Evolutionary conservation across 2,113 vertebrate genomes (phyloP).

Genomic region (Oncorhynchus keta): DNA sequence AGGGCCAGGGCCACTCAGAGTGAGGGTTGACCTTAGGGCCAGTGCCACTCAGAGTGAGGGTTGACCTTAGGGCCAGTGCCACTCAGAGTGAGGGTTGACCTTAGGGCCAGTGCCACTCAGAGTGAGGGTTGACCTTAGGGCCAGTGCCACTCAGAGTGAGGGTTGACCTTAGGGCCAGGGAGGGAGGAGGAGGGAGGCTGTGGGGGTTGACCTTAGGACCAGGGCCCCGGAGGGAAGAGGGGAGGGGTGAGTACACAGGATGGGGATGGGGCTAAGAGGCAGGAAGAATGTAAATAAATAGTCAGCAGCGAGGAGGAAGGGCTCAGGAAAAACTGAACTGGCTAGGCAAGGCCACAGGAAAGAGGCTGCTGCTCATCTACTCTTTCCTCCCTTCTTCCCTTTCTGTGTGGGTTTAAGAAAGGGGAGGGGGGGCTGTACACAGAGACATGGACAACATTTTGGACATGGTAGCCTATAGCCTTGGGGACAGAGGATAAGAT

Average conservation of each 20-base stretch:
- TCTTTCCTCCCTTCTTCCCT: neutral
- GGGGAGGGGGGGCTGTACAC: neutral
- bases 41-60: neutral
- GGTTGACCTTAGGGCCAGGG: too few relatives aligned
- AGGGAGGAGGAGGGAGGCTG: neutral
- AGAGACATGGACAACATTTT: neutral
- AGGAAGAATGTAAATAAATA: slow-evolving; percentile 37
- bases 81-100: too few relatives aligned
- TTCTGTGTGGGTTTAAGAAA: neutral
- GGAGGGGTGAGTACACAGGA: neutral
- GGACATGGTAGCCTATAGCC: neutral
- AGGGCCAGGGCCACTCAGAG: slow-evolving; percentile 11
- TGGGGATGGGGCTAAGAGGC: neutral
- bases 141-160: neutral
- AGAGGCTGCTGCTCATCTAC: neutral
- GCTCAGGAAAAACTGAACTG: slow-evolving; percentile 10
- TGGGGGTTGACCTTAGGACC: too few relatives aligned
- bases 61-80: slow-evolving; percentile 18
- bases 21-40: too few relatives aligned
- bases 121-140: slow-evolving; percentile 12
- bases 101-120: neutral
- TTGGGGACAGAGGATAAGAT: slow-evolving; percentile 8
- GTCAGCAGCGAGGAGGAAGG: neutral
- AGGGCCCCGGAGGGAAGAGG: neutral
- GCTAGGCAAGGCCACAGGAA: slow-evolving; percentile 7